A percentile compares a stretch with the other conserved stretches of the same genome.
Evolutionary conservation across 2,888 invertebrate species (phyloP).

Genomic region (Limnephilus auricula): DNA sequence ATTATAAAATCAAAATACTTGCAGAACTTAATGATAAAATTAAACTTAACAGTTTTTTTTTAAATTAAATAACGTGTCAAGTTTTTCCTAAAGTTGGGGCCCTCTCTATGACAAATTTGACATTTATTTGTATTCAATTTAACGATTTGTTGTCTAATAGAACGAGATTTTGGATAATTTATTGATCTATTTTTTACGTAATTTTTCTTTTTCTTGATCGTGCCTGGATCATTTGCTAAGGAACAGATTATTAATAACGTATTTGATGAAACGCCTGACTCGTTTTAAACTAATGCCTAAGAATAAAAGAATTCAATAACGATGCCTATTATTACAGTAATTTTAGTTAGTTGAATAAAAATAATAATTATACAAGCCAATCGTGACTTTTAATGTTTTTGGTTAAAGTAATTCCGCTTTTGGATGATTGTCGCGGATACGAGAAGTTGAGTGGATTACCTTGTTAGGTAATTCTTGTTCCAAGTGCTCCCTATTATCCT

Average conservation of each 20-base stretch:
- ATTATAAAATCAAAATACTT: too few relatives aligned
- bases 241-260: not conserved
- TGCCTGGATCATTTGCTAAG: not conserved
- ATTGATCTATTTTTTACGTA: not conserved
- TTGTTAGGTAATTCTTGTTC: not conserved
- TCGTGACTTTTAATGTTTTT: constrained; percentile 22
- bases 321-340: not conserved
- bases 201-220: not conserved
- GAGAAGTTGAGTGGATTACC: not conserved
- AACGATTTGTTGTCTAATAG: not conserved
- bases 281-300: not conserved
- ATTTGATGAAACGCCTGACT: not conserved
- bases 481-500: not conserved
- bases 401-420: constrained; percentile 2
- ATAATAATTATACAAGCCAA: not conserved
- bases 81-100: not conserved
- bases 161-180: not conserved
- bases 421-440: not conserved
- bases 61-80: too few relatives aligned
- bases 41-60: too few relatives aligned
- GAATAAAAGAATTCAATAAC: not conserved
- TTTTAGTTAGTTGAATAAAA: not conserved
- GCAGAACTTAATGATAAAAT: too few relatives aligned
- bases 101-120: not conserved
- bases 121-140: not conserved